Conservation (phyloP, 2,797 vertebrate genomes). For the Semotilus atromaculatus region DNA sequence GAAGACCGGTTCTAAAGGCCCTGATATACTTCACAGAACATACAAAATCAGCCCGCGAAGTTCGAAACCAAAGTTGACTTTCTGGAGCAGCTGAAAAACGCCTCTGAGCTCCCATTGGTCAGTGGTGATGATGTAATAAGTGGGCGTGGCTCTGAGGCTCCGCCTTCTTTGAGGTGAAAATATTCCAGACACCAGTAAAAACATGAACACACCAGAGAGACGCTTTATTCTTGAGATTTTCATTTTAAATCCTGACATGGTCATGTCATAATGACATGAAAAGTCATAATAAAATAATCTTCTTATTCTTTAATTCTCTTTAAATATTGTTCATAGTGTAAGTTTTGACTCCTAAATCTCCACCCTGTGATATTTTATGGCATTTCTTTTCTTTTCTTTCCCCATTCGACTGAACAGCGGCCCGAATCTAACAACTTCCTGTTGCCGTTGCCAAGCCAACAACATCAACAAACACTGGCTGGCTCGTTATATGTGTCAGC, state of each 20-base stretch:
- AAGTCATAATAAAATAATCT: not conserved
- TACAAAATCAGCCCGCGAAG: too few relatives aligned
- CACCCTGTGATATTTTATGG: slow-evolving; percentile 8
- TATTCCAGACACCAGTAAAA: too few relatives aligned
- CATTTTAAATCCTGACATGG: too few relatives aligned
- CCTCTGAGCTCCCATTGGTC: not conserved
- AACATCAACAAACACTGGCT: slow-evolving; percentile 63
- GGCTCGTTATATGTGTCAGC: slow-evolving; percentile 36
- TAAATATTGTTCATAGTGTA: not conserved
- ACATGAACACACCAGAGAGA: too few relatives aligned
- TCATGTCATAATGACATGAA: not conserved
- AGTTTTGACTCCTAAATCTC: not conserved
- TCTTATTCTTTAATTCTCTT: not conserved
- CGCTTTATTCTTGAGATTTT: too few relatives aligned
- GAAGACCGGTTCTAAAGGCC: not conserved
- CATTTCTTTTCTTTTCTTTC: not conserved
- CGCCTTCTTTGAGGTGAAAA: not conserved
- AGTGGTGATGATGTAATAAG: not conserved
- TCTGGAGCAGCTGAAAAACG: too few relatives aligned
- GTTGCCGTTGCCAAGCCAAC: slow-evolving; percentile 56
- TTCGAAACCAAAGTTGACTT: too few relatives aligned
- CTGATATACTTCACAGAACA: not conserved
- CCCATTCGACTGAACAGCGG: slow-evolving; percentile 30
- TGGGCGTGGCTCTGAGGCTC: not conserved
- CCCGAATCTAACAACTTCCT: slow-evolving; percentile 49